Evolutionary conservation across 2,797 vertebrate genomes (phyloP).

Genomic region (Monodelphis domestica): DNA sequence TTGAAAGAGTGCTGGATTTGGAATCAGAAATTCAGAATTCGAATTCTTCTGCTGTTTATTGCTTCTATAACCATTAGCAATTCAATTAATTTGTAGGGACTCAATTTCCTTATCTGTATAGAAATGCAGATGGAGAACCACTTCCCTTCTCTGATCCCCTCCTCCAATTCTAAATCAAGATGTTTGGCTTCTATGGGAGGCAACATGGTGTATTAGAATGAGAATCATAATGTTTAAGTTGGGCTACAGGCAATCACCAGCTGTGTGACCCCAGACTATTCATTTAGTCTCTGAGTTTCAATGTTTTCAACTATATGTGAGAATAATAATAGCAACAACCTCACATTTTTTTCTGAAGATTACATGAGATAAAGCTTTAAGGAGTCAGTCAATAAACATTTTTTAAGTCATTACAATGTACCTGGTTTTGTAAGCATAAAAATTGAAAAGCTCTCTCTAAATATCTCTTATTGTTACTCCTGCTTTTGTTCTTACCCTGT

Average conservation of each 20-base stretch:
- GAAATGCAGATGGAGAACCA: background rate
- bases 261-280: background rate
- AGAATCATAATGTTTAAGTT: background rate
- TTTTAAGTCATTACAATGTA: background rate
- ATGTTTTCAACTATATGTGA: background rate
- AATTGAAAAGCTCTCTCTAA: background rate
- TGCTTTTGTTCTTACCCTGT: background rate
- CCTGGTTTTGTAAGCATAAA: background rate
- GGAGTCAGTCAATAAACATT: background rate
- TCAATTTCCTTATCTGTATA: background rate
- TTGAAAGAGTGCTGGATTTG: background rate
- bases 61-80: background rate
- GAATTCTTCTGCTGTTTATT: background rate
- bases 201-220: background rate
- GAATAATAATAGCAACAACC: background rate
- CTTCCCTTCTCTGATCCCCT: background rate
- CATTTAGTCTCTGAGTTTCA: background rate
- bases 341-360: background rate
- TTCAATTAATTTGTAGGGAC: background rate
- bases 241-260: background rate
- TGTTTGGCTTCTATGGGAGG: background rate
- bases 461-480: background rate
- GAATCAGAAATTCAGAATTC: background rate
- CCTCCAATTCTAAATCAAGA: background rate
- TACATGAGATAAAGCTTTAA: background rate